phyloP scores from a whole-genome alignment of 2,888 invertebrate species.

The Brachynemurus nebulosus region DNA sequence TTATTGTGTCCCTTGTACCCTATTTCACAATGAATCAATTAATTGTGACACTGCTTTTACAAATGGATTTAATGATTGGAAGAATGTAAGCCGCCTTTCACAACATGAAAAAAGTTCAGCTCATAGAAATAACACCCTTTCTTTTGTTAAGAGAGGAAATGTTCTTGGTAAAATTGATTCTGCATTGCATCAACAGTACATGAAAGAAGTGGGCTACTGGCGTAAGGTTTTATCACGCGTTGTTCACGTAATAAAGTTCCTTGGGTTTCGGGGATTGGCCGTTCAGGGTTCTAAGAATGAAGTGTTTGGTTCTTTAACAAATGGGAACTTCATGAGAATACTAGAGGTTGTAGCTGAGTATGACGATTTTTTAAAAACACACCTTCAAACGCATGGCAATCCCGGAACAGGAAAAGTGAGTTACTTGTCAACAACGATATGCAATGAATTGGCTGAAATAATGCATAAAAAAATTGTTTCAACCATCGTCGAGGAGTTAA shows the following conservation, averaged over 20 bases:
- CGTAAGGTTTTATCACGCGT: neutral
- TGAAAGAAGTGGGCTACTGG: neutral
- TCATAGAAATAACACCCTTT: too few relatives aligned
- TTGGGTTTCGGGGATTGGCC: conserved; percentile 9
- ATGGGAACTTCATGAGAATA: conserved; percentile 22
- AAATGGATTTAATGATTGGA: too few relatives aligned
- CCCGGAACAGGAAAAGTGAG: conserved; percentile 15
- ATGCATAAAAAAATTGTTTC: conserved; percentile 17
- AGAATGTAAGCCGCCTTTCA: too few relatives aligned
- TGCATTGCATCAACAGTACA: too few relatives aligned
- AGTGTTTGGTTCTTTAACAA: conserved; percentile 18
- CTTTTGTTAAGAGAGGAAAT: too few relatives aligned
- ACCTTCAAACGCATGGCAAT: conserved; percentile 20
- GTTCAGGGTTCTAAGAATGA: conserved; percentile 19
- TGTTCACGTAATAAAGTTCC: neutral
- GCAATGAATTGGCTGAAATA: conserved; percentile 19
- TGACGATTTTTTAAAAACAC: conserved; percentile 22
- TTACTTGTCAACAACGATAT: conserved; percentile 19
- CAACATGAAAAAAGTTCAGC: too few relatives aligned
- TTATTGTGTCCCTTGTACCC: too few relatives aligned
- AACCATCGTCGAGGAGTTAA: conserved; percentile 16
- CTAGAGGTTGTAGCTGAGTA: conserved; percentile 22
- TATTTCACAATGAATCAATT: too few relatives aligned
- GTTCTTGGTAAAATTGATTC: too few relatives aligned
- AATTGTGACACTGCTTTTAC: too few relatives aligned